A percentile compares a stretch with the other conserved stretches of the same genome.
Conservation (phyloP, 2,888 invertebrate genomes). For the Eupithecia subfuscata region DNA sequence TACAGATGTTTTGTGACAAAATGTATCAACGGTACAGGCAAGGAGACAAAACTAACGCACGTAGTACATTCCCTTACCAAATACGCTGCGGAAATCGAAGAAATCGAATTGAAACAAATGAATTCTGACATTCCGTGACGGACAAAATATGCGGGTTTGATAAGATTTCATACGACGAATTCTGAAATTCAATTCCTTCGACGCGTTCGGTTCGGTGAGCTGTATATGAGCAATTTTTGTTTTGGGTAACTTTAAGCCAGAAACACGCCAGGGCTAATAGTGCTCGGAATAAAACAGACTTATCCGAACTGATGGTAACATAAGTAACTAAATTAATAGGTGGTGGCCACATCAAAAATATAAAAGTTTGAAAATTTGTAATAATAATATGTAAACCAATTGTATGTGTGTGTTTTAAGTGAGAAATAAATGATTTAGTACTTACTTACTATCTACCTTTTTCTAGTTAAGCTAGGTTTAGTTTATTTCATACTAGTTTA, state of each 20-base stretch:
- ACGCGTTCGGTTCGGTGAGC: neutral
- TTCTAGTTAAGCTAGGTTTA: no score
- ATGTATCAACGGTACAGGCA: constrained; percentile 8
- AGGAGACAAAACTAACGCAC: neutral
- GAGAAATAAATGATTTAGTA: no score
- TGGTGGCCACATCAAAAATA: no score
- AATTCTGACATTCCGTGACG: neutral
- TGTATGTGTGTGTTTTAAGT: no score
- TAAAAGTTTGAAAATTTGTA: no score
- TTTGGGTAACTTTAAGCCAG: neutral
- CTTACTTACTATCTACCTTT: no score
- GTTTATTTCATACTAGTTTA: no score
- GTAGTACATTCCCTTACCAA: neutral
- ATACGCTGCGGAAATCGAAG: neutral
- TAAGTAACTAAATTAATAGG: neutral
- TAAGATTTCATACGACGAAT: neutral
- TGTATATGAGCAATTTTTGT: neutral
- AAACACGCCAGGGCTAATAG: neutral
- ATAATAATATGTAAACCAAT: no score
- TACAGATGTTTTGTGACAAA: constrained; percentile 15
- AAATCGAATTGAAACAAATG: neutral
- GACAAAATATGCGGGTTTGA: neutral
- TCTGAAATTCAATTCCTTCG: constrained; percentile 1
- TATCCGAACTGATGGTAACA: neutral
- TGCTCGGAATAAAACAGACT: neutral